A percentile compares a stretch with the other conserved stretches of the same genome.
phyloP scores from a whole-genome alignment of 2,888 invertebrate genomes.

The Dryocosmus kuriphilus region DNA sequence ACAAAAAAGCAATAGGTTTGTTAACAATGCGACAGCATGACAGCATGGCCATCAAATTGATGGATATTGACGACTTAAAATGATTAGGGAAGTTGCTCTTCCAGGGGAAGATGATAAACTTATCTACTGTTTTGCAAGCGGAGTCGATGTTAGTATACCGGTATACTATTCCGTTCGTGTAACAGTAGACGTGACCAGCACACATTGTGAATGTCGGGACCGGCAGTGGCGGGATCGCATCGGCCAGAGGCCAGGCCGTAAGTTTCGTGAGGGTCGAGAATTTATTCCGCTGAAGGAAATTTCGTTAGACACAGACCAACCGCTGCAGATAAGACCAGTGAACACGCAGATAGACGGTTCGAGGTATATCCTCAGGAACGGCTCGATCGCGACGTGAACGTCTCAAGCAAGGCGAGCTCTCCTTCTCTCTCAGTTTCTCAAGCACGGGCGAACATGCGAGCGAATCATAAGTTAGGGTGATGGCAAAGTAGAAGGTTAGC shows the following conservation, averaged over 20 bases:
- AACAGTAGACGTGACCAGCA: conserved; percentile 38
- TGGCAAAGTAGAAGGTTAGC: conserved; percentile 76
- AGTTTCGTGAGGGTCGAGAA: conserved; percentile 58
- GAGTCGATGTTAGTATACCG: background rate
- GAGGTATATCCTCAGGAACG: conserved; percentile 52
- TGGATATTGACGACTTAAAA: background rate
- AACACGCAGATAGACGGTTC: conserved; percentile 56
- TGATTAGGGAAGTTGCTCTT: background rate
- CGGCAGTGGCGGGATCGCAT: conserved; percentile 51
- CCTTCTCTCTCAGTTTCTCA: conserved; percentile 51
- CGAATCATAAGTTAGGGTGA: conserved; percentile 77
- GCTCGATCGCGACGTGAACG: conserved; percentile 72
- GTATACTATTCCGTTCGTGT: conserved; percentile 22
- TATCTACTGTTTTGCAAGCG: background rate
- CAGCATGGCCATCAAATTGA: background rate
- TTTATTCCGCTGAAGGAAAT: conserved; percentile 67
- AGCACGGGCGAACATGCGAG: conserved; percentile 70
- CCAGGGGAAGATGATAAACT: background rate
- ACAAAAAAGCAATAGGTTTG: background rate
- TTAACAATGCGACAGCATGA: background rate
- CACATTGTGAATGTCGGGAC: conserved; percentile 48
- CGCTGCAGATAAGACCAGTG: conserved; percentile 61
- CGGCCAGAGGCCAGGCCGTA: conserved; percentile 57
- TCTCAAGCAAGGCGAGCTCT: conserved; percentile 70
- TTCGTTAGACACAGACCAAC: conserved; percentile 60